A percentile compares a stretch with the other conserved stretches of the same genome.
These are phyloP conservation scores for Cygnus olor DNA, from an alignment of 2,797 vertebrate genomes.

Conservation along the genomic window DNA sequence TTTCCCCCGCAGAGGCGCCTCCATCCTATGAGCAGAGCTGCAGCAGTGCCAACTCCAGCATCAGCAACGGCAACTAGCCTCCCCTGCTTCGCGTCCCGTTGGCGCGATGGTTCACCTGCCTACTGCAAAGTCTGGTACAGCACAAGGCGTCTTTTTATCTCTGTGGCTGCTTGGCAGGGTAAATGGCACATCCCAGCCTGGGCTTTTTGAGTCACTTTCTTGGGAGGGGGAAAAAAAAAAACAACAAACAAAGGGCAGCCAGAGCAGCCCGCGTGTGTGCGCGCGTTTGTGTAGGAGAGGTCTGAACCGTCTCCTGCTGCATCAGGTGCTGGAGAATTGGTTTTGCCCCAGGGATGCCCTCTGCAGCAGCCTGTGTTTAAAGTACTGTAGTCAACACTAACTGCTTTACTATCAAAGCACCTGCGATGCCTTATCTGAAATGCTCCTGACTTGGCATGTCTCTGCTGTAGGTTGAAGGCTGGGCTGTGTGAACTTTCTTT, in stretches of 20 bases:
- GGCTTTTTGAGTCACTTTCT: slow-evolving; percentile 38
- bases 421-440: slow-evolving; percentile 76
- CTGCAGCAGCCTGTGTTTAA: slow-evolving; percentile 10
- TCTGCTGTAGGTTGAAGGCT: not conserved
- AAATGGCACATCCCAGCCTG: not conserved
- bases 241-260: not conserved
- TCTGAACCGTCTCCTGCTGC: not conserved
- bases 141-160: slow-evolving; percentile 16
- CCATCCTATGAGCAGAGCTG: slow-evolving; percentile 98
- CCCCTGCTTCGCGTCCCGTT: not conserved
- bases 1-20: slow-evolving; percentile 85
- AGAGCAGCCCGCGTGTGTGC: not conserved
- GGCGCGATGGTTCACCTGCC: not conserved
- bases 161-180: slow-evolving; percentile 20
- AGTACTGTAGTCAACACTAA: slow-evolving; percentile 53
- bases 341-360: not conserved
- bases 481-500: not conserved
- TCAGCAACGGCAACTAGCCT: slow-evolving; percentile 77
- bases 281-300: not conserved
- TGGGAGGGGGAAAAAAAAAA: not conserved
- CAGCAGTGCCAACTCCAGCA: slow-evolving; percentile 82
- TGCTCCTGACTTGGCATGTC: not conserved
- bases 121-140: slow-evolving; percentile 41
- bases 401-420: slow-evolving; percentile 73
- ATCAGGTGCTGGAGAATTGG: not conserved